Evolutionary conservation across 1,140 invertebrate genomes (phyloP).

Genomic region (Trachelipus rathkii): DNA sequence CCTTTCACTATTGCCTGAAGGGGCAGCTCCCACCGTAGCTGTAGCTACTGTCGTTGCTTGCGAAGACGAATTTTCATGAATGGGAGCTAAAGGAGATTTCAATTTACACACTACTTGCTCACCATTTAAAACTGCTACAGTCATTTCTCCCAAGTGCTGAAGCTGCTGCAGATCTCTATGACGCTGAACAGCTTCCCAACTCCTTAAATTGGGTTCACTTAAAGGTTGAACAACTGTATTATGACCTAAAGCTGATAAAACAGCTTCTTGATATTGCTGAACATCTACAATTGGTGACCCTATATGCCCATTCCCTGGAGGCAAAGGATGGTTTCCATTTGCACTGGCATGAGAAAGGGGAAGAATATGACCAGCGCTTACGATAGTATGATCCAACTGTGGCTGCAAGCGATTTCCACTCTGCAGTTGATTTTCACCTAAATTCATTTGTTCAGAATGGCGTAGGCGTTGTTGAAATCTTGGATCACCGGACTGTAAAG

Average conservation of each 20-base stretch:
- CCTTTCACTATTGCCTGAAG: constrained; percentile 30
- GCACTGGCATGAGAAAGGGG: constrained; percentile 33
- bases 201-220: constrained; percentile 42
- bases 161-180: constrained; percentile 41
- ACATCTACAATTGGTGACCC: not conserved
- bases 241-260: not conserved
- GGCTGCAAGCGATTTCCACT: constrained; percentile 16
- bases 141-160: constrained; percentile 49
- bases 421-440: constrained; percentile 24
- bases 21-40: not conserved
- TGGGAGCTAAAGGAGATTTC: constrained; percentile 56
- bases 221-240: constrained; percentile 39
- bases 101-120: constrained; percentile 77
- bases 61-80: constrained; percentile 32
- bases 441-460: constrained; percentile 25
- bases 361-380: constrained; percentile 35
- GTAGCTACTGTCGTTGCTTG: constrained; percentile 16
- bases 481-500: constrained; percentile 37
- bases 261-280: constrained; percentile 31
- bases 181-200: constrained; percentile 39
- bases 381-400: constrained; percentile 30
- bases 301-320: constrained; percentile 32
- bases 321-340: constrained; percentile 32
- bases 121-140: constrained; percentile 73
- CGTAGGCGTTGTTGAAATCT: constrained; percentile 35